Base-by-base conservation (phyloP, 2,797 vertebrate genomes). In the Pygocentrus nattereri region DNA sequence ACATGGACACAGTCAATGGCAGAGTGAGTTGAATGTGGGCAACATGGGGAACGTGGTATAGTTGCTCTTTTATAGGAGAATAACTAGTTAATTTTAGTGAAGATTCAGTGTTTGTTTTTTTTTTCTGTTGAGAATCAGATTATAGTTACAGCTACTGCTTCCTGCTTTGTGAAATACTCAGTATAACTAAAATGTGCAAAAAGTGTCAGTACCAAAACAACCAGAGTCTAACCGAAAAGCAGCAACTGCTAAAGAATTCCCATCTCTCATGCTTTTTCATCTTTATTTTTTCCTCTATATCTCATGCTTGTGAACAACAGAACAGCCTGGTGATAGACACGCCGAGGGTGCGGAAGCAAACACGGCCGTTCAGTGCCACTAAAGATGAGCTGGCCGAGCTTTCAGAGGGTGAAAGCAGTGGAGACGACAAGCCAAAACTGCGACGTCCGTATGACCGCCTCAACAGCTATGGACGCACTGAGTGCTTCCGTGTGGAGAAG, bases 251-350 rank as follows among this genome's bases (percentile, higher is more conserved):
- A 12, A 50, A 50, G 49, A 6, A 50, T 49, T 52, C 15, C 5
- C 16, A 19, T 5, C 5, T 21, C 4, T n/a, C 16, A 54, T 3
- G 21, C 21, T n/a, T 21, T 4, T n/a, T 52, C 8, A 49, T 44
- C 8, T 7, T 52, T 19, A 19, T 15, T 49, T 16, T 49, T 15
- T 49, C 6, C 25, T 47, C n/a, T 30, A 25, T 62, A 25, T 16
- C 47, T 47, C 4, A 50, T 23, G 30, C 50, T 68, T 75, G 68
- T 31, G 65, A 41, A 58, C 34, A 91, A 91, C 95, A 99, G 98
- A 99, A 99, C 90, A 99, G 97, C 91, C 92, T 99, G 89, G 98
- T 99, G 85, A 99, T 99, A 23, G 98, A 99, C 90, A 99, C 98
- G 0, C 98, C 98, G 34, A 96, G 98, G 78, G 97, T 99, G 68